Percentiles rank a stretch among this genome's conserved stretches.
Conservation (phyloP, 2,113 vertebrate species). For the Cyanistes caeruleus region DNA sequence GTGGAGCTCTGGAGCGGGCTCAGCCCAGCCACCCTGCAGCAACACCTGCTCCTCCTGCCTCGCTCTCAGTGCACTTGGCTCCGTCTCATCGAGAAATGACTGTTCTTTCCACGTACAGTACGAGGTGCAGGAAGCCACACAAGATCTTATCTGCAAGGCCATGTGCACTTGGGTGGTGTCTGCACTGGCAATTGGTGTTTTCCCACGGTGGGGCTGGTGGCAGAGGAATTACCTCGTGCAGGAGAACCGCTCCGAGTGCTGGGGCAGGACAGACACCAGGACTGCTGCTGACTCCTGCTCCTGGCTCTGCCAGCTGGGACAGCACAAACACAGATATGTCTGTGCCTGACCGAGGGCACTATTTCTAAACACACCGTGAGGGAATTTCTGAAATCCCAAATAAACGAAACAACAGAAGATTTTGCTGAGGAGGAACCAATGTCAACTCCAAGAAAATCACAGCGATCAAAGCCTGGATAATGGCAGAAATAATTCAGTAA, state of each 20-base stretch:
- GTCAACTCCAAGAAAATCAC: neutral
- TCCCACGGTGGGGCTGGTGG: slow-evolving; percentile 38
- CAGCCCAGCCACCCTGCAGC: neutral
- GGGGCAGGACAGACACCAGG: neutral
- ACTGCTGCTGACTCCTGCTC: slow-evolving; percentile 11
- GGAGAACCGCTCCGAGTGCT: neutral
- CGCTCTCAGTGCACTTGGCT: neutral
- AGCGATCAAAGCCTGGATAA: neutral
- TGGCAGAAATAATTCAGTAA: neutral
- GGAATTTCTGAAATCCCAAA: neutral
- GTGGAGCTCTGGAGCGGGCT: neutral
- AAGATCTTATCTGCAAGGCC: slow-evolving; percentile 60
- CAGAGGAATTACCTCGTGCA: slow-evolving; percentile 10
- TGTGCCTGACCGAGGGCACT: neutral
- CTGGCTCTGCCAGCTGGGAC: slow-evolving; percentile 12
- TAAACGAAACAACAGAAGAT: neutral
- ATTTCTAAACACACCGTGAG: neutral
- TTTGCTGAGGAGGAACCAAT: neutral
- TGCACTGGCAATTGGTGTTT: slow-evolving; percentile 33
- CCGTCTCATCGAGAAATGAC: slow-evolving; percentile 46
- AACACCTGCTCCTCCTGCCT: neutral
- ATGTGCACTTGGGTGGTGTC: slow-evolving; percentile 58
- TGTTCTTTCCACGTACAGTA: slow-evolving; percentile 32
- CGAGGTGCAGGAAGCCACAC: slow-evolving; percentile 54
- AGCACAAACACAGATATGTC: neutral